Evolutionary conservation across 2,113 vertebrate species (phyloP), one percentile per base, ranked within the genome.

Genomic region (Salvelinus sp.): DNA sequence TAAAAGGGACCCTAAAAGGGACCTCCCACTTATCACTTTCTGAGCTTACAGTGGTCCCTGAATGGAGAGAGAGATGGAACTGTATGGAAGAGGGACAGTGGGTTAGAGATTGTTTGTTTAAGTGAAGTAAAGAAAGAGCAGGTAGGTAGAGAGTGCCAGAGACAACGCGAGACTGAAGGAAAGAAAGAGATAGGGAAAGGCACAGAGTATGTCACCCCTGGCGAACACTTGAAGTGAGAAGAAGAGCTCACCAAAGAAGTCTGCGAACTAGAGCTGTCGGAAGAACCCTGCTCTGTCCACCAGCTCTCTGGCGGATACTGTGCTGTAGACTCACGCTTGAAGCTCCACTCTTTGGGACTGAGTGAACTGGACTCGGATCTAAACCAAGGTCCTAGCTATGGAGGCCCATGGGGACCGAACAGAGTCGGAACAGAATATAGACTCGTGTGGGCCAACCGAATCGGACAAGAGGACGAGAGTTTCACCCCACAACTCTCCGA

Each of bases 401-500:
- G 81, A 84, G 92, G 93, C 93, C 79, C 89, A 91, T 87, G 94
- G 91, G 86, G 94, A 94, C 81, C 16, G 14, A 28, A 33, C 58
- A 22, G 58, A 22, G 20, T 9, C 9, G 58, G 94, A 95, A 72
- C 94, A 95, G 70, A 95, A 96, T 91, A 85, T 93, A 38, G 95
- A 94, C 83, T 92, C 93, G 0, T 93, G 94, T 90, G 90, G 93
- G 65, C 92, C 93, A 25, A 92, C 88, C 88, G 18, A 95, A 92
- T 80, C 93, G 1, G 58, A 25, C 3, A 25, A 28, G 93, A 44
- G 38, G 38, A 44, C 9, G 18, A 95, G 94, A 86, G 92, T 91
- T 27, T 95, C 94, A 3, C 94, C 94, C 30, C 93, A 94, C 81
- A 93, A 90, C 75, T 96, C 95, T 0, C 94, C 94, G 0, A 94